Evolutionary conservation across 2,888 invertebrate species (phyloP), one percentile per base, ranked within the genome.

Genomic region (Drosophila conformis): DNA sequence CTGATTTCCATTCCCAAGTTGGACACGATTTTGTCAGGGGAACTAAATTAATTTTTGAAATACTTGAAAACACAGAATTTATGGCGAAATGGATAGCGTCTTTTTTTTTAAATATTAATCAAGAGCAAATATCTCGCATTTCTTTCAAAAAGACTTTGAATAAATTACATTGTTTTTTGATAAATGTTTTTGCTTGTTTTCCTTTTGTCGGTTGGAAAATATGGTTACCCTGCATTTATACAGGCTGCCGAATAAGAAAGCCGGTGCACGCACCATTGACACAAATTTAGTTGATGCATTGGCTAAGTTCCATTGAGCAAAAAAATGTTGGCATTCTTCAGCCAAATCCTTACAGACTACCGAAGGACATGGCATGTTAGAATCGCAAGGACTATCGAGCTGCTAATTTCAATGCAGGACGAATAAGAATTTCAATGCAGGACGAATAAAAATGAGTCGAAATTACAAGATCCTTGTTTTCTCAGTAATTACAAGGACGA

Each of bases 1-100:
- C 7, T 51, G 1, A 29, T 85, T 18, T 38, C 40, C 4, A 64
- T 89, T 31, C 56, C 73, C 0, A n/a, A 11, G 5, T 18, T 84
- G 36, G 52, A 73, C 5, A 54, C 68, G 8, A 75, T 85, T 25
- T 48, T 85, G 7, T 51, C 71, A 0, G 0, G 49, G 6, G 27
- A 67, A 29, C 2, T 27, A 4, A 42, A 35, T 46, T 60, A 31
- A 53, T 3, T 36, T 21, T 13, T 2, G 2, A 2, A 5, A 10
- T 27, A 31, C 15, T 25, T 40, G 18, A 29, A 21, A 18, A 25
- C 2, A 49, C 54, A 15, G 2, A 18, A 15, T 8, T 49, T 13
- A 15, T 49, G 53, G 66, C 73, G 21, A 42, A 53, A 57, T 62
- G 29, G 31, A 69, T 33, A 40, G 8, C 46, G 35, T 66, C 8